phyloP scores from a whole-genome alignment of 2,113 vertebrate species.

The Oxyura jamaicensis region DNA sequence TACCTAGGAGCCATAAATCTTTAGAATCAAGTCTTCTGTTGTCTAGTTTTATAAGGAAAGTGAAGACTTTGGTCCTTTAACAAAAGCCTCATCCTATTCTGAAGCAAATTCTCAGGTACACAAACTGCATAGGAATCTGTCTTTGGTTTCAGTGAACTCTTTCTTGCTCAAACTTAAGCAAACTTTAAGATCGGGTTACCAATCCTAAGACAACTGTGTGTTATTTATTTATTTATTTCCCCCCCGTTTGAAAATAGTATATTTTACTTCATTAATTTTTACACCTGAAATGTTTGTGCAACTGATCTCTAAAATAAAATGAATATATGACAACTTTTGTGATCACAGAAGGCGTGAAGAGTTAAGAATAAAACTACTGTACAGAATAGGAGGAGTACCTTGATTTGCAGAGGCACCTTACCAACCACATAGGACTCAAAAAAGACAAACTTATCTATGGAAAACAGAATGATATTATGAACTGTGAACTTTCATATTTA shows the following conservation, averaged over 20 bases:
- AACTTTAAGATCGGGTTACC: background rate
- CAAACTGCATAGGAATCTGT: background rate
- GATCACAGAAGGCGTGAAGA: background rate
- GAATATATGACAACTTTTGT: background rate
- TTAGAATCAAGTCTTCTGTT: background rate
- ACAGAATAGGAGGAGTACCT: background rate
- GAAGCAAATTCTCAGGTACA: background rate
- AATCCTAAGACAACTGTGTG: background rate
- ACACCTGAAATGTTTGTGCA: background rate
- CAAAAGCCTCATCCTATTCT: background rate
- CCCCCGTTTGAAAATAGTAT: conserved; percentile 10
- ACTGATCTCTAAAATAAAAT: background rate
- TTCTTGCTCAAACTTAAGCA: conserved; percentile 9
- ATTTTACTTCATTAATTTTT: conserved; percentile 18
- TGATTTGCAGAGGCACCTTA: background rate
- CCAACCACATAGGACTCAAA: background rate
- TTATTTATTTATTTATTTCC: background rate
- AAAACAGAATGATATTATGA: background rate
- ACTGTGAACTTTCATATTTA: background rate
- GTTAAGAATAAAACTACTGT: background rate
- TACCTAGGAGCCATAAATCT: background rate
- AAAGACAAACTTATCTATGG: background rate
- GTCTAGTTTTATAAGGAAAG: background rate
- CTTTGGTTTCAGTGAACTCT: background rate
- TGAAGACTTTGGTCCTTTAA: background rate